Base-by-base conservation (phyloP, 1,140 invertebrate species). In the Xylocopa sonorina region DNA sequence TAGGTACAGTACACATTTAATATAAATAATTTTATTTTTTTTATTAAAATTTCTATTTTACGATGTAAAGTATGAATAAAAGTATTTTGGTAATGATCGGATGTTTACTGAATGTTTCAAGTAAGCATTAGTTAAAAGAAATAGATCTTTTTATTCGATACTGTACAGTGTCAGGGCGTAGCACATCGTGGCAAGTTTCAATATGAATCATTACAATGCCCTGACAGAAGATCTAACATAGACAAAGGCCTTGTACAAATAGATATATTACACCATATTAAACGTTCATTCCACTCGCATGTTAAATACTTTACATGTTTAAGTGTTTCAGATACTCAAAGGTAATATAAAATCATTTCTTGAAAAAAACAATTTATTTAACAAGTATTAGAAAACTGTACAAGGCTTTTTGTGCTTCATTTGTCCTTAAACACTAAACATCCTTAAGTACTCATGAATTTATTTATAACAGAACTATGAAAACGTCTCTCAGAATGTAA, bases 81-180 rank as follows among this genome's bases (percentile, higher is more conserved):
- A 68, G 57, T 66, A 76, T 68, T 80, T 78, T 63, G 27, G 32
- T 78, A 51, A 43, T 53, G 7, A 34, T 51, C 41, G 29, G 46
- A 50, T 69, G 41, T 77, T 29, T 57, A 38, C 38, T 67, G 9
- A 57, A 18, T 24, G n/a, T 46, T 83, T 27, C 72, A 55, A 78
- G 57, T 76, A 71, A 29, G 50, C 27, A 38, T 69, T 55, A 34
- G 3, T 67, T 87, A 76, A 83, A 86, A 86, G 46, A 82, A 76
- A 84, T 24, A 57, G 77, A 62, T 81, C 85, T 38, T 87, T 88
- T 88, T 87, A 84, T 84, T 84, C 38, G 76, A 88, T 80, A 85
- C 81, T 89, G 88, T 90, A 90, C 89, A 89, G 86, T 90, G 82
- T 84, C 60, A 78, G 79, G 80, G 81, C 55, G 71, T 62, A 62